Base-by-base conservation (phyloP, 2,797 vertebrate species). In the Tapera naevia region DNA sequence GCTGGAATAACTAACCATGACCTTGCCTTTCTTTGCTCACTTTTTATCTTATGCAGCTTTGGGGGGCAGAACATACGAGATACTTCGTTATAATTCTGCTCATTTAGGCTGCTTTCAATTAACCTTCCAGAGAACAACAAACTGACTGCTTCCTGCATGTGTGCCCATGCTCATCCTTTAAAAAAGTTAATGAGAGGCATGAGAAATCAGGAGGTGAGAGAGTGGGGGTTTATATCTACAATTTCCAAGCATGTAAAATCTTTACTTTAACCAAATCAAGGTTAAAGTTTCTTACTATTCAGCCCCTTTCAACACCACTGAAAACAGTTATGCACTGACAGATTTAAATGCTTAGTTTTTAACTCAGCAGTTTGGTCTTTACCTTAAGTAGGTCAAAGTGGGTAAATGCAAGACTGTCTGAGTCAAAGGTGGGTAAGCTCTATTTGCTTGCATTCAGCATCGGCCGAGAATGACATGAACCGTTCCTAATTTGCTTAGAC, bases 181-280 rank as follows among this genome's bases (percentile, higher is more conserved):
- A 35, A 67, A 86, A 82, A 45, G 10, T 57, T 27, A 33, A 17
- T 10, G 32, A 78, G 28, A 70, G 5, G 18, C 1, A 2, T 2
- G 4, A 33, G 33, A 33, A 56, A 76, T 3, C 0, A 0, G 13
- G 25, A 4, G 3, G 12, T 0, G 2, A 16, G 16, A 18, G 7
- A 5, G 46, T 45, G 45, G 45, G 45, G 45, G 45, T 45, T 45
- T 45, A 46, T 22, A 45, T 21, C 7, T 21, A 13, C 13, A 4
- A 3, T 87, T 81, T 89, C 12, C 67, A 82, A 4, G 50, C 12
- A 9, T 10, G 30, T 3, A 46, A 60, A 75, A 67, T 7, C 28
- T 81, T 57, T 70, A 60, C 22, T 82, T 81, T 48, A 43, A 79
- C 28, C 16, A 53, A 37, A 93, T 3, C 17, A 53, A 66, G 50